These are phyloP conservation scores for Euwallacea fornicatus DNA, from an alignment of 1,140 invertebrate species.

Conservation along the genomic window DNA sequence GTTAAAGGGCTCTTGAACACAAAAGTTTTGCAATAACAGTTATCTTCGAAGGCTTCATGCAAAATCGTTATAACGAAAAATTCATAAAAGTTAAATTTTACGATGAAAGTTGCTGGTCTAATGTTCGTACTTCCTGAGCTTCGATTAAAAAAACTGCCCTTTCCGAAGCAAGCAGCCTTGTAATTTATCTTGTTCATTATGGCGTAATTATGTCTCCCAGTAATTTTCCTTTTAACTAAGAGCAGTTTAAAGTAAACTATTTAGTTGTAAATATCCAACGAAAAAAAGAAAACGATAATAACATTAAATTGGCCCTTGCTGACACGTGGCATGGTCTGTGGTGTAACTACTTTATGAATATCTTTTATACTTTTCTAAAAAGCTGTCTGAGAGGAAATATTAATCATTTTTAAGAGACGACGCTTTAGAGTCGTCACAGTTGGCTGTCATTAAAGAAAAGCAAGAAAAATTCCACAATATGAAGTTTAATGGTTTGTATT, in stretches of 20 bases:
- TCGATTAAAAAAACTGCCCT: background rate
- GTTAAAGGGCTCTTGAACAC: background rate
- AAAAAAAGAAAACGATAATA: too few relatives aligned
- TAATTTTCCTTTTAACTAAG: too few relatives aligned
- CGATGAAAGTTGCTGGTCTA: background rate
- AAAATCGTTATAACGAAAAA: background rate
- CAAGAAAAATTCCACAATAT: conserved; percentile 17
- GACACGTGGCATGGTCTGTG: too few relatives aligned
- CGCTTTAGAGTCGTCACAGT: background rate
- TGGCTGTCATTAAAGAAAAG: conserved; percentile 15
- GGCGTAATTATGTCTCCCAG: background rate
- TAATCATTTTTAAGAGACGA: background rate
- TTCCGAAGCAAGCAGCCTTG: background rate
- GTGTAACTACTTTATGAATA: too few relatives aligned
- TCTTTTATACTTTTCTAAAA: too few relatives aligned
- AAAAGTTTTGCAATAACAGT: conserved; percentile 4
- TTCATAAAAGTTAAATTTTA: conserved; percentile 6
- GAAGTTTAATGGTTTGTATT: conserved; percentile 23
- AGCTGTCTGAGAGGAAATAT: background rate
- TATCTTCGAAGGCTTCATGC: conserved; percentile 1
- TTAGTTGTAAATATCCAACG: too few relatives aligned
- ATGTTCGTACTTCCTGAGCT: background rate
- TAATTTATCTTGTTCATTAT: background rate
- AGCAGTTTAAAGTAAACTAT: too few relatives aligned
- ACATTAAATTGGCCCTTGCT: too few relatives aligned